phyloP scores from a whole-genome alignment of 2,113 vertebrate genomes.

The Salminus brasiliensis region DNA sequence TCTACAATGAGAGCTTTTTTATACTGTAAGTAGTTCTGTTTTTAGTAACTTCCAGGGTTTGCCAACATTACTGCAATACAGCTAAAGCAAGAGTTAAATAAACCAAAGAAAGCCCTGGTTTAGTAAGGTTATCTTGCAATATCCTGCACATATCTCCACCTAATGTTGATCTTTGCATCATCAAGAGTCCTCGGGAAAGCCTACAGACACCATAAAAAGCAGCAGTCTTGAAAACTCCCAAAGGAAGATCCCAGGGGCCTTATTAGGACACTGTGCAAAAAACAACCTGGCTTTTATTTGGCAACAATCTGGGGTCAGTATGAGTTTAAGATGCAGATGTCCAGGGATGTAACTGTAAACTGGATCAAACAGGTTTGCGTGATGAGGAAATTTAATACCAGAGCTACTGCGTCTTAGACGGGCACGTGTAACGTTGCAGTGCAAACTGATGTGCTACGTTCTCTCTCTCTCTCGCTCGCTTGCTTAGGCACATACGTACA shows the following conservation, averaged over 20 bases:
- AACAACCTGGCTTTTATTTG: neutral
- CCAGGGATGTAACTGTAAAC: neutral
- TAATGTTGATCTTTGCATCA: neutral
- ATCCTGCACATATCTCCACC: neutral
- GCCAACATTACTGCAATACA: neutral
- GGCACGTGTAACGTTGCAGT: constrained; percentile 28
- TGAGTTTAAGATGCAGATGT: neutral
- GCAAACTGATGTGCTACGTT: constrained; percentile 32
- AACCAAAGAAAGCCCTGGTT: neutral
- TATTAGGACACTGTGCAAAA: neutral
- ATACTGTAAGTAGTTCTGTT: neutral
- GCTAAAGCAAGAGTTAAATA: neutral
- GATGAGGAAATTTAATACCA: constrained; percentile 9
- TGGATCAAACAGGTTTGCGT: constrained; percentile 9
- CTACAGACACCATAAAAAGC: neutral
- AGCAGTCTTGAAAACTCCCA: neutral
- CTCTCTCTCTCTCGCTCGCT: neutral
- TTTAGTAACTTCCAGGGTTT: neutral
- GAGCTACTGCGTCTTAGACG: constrained; percentile 27
- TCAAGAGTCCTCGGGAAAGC: neutral
- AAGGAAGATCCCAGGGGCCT: neutral
- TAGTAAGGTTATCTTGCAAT: neutral
- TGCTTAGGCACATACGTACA: neutral
- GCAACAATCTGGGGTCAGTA: neutral
- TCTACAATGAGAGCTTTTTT: neutral